A percentile compares a stretch with the other conserved stretches of the same genome.
phyloP scores from a whole-genome alignment of 2,888 invertebrate genomes.

The Agonopterix subpropinquella region DNA sequence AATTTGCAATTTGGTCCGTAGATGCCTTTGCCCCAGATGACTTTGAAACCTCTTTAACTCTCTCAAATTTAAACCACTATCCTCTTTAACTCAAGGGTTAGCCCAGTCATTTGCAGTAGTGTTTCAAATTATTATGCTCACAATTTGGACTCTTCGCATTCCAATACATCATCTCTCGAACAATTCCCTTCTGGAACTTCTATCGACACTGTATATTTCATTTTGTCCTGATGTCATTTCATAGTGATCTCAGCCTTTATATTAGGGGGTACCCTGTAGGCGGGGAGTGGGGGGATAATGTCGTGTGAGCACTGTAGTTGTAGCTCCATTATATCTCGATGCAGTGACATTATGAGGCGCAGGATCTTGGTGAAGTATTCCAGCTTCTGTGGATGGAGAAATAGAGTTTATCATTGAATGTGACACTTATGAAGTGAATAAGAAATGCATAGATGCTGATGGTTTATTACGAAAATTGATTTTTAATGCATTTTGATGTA shows the following conservation, averaged over 20 bases:
- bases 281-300: constrained; percentile 18
- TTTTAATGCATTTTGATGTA: no score
- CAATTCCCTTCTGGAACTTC: constrained; percentile 24
- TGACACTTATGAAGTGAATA: no score
- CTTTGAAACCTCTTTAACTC: no score
- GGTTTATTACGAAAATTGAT: no score
- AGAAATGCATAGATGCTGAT: no score
- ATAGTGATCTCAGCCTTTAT: constrained; percentile 57
- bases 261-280: constrained; percentile 43
- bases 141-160: constrained; percentile 13
- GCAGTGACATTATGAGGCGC: constrained; percentile 61
- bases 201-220: constrained; percentile 32
- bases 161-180: constrained; percentile 9
- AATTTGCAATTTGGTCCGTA: no score
- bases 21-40: no score
- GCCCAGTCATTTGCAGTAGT: no score
- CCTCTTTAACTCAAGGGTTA: no score
- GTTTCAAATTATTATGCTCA: no score
- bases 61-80: no score
- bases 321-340: constrained; percentile 61
- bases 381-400: constrained; percentile 41
- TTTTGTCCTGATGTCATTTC: constrained; percentile 47
- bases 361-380: constrained; percentile 67
- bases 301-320: constrained; percentile 45
- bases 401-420: neutral